Evolutionary conservation across 2,888 invertebrate species (phyloP), one percentile per base, ranked within the genome.

Genomic region (Neoitamus cyanurus): DNA sequence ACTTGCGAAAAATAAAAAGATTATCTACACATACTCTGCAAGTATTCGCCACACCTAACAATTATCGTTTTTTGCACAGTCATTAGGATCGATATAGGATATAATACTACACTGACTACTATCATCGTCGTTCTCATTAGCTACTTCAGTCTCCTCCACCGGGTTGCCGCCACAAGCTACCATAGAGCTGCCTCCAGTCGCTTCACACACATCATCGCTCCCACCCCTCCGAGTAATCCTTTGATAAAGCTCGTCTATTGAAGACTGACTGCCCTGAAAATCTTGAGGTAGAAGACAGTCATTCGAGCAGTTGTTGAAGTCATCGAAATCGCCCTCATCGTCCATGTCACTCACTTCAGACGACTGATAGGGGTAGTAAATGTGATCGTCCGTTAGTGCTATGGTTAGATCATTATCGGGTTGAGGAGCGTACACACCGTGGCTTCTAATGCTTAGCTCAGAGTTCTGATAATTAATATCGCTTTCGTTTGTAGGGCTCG

Each of bases 241-340:
- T 87, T 95, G 94, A 89, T 95, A 95, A 7, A 95, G 91, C 88
- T 95, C 95, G 88, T 95, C 95, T 78, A 95, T 91, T 9, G 91
- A 91, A 30, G 89, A 88, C 80, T 90, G 90, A 85, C 90, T 89
- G 28, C 88, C 88, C 82, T 87, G 87, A 9, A 87, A 86, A 2
- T 77, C 86, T 84, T 34, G 86, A 80, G 82, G 85, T 85, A 83
- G 84, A 80, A 86, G 85, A 85, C 86, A 87, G 70, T 88, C 88
- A 84, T 87, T 87, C 25, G 87, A 87, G 83, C 88, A 88, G 83
- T 88, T 88, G 73, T 88, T 87, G 69, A 88, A 88, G 42, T 91
- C 89, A 78, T 92, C 90, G 87, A 92, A 90, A 85, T 90, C 90
- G 83, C 90, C 90, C 2, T 90, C 85, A 7, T 88, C 89, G 85